Conservation (phyloP, 2,888 invertebrate species). For the Drosophila algonquin region DNA sequence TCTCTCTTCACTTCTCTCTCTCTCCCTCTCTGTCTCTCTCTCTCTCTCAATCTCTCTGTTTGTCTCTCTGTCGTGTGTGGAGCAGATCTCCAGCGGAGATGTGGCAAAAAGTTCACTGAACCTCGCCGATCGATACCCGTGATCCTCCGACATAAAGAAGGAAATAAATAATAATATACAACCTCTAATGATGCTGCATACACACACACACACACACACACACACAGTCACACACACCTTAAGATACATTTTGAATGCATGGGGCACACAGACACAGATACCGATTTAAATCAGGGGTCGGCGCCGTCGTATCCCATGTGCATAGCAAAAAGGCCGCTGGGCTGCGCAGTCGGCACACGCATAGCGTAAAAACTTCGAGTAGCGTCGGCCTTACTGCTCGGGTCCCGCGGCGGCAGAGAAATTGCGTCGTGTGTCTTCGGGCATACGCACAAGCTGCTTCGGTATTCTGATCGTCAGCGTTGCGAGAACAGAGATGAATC, state of each 20-base stretch:
- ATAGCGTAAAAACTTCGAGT: too few species aligned
- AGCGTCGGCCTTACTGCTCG: too few species aligned
- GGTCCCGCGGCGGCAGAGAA: too few species aligned
- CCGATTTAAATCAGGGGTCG: constrained; percentile 47
- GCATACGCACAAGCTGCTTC: too few species aligned
- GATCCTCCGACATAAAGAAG: constrained; percentile 12
- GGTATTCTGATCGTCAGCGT: too few species aligned
- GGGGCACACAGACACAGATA: constrained; percentile 24
- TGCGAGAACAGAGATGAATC: too few species aligned
- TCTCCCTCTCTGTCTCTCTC: background rate
- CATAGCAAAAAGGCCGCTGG: too few species aligned
- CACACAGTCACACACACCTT: background rate
- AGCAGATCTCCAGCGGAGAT: background rate
- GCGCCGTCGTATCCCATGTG: too few species aligned
- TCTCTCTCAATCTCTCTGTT: background rate
- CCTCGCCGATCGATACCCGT: constrained; percentile 27
- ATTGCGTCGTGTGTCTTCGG: too few species aligned
- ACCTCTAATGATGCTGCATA: constrained; percentile 53
- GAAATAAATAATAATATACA: constrained; percentile 46
- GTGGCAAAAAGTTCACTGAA: constrained; percentile 64
- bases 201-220: constrained; percentile 5
- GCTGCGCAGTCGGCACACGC: too few species aligned
- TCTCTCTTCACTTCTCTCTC: background rate
- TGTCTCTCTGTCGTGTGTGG: background rate
- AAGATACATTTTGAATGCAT: constrained; percentile 49